phyloP scores from a whole-genome alignment of 2,888 invertebrate genomes.

The Petrolisthes manimaculis region DNA sequence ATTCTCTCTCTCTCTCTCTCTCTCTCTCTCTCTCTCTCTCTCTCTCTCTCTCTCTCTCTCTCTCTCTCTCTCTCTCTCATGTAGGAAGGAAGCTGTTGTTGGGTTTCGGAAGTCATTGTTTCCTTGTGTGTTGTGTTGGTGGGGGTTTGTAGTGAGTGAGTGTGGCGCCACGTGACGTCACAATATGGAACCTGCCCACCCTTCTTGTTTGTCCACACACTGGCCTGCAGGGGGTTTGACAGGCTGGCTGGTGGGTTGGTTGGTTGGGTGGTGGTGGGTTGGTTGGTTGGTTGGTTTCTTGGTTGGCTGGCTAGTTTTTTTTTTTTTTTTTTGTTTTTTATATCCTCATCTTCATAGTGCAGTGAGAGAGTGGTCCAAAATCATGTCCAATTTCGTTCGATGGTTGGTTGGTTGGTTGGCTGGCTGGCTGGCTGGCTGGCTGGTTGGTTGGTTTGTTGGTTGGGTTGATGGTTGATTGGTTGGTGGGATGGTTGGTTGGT shows the following conservation, averaged over 20 bases:
- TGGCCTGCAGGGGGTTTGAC: neutral
- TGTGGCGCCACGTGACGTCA: constrained; percentile 38
- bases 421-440: too few relatives aligned
- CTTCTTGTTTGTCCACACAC: neutral
- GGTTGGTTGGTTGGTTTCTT: too few relatives aligned
- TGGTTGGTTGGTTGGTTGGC: too few relatives aligned
- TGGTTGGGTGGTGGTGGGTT: neutral
- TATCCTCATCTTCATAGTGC: too few relatives aligned
- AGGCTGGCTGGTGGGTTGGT: neutral
- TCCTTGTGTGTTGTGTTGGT: neutral
- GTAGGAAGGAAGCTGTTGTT: neutral
- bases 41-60: neutral
- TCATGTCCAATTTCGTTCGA: too few relatives aligned
- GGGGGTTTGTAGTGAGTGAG: neutral
- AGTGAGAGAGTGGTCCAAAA: too few relatives aligned
- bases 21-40: neutral
- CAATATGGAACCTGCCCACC: constrained; percentile 44
- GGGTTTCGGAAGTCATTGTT: neutral
- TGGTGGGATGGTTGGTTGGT: too few relatives aligned
- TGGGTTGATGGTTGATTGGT: too few relatives aligned
- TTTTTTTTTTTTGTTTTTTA: too few relatives aligned
- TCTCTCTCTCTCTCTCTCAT: neutral
- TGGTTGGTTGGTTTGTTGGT: too few relatives aligned
- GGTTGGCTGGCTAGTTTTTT: too few relatives aligned
- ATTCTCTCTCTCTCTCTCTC: neutral